These are phyloP conservation scores for Hemicrepidius hirtus DNA, from an alignment of 2,888 invertebrate genomes.

Conservation along the genomic window DNA sequence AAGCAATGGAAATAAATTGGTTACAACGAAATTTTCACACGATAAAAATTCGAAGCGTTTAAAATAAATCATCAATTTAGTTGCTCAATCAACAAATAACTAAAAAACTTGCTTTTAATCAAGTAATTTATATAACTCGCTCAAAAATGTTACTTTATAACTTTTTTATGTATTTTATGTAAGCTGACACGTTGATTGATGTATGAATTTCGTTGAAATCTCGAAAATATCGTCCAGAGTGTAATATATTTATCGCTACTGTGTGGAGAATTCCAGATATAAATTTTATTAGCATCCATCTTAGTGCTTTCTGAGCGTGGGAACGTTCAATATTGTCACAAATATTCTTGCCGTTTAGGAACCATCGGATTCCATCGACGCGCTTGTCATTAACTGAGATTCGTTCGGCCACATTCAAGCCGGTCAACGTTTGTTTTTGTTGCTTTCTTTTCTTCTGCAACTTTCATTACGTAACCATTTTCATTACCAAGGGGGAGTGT, in stretches of 20 bases:
- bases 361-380: slow-evolving; percentile 68
- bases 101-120: slow-evolving; percentile 52
- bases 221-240: slow-evolving; percentile 63
- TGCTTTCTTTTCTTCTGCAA: slow-evolving; percentile 48
- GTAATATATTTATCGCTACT: slow-evolving; percentile 66
- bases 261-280: slow-evolving; percentile 58
- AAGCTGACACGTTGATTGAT: slow-evolving; percentile 58
- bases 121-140: slow-evolving; percentile 52
- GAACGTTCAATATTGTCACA: slow-evolving; percentile 76
- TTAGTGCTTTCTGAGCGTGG: slow-evolving; percentile 71
- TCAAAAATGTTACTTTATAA: slow-evolving; percentile 52
- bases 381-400: slow-evolving; percentile 65
- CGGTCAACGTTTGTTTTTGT: slow-evolving; percentile 49
- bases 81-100: slow-evolving; percentile 52
- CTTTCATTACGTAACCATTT: slow-evolving; percentile 48
- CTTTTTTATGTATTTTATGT: slow-evolving; percentile 52
- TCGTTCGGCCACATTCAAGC: slow-evolving; percentile 57
- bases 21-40: slow-evolving; percentile 51
- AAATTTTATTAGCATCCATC: slow-evolving; percentile 58
- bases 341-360: slow-evolving; percentile 66
- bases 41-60: slow-evolving; percentile 49
- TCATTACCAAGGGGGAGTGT: slow-evolving; percentile 30
- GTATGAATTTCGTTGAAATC: slow-evolving; percentile 60
- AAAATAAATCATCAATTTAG: slow-evolving; percentile 48
- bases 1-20: slow-evolving; percentile 44